Conservation (phyloP, 2,888 invertebrate genomes). For the Drosophila kambysellisi region DNA sequence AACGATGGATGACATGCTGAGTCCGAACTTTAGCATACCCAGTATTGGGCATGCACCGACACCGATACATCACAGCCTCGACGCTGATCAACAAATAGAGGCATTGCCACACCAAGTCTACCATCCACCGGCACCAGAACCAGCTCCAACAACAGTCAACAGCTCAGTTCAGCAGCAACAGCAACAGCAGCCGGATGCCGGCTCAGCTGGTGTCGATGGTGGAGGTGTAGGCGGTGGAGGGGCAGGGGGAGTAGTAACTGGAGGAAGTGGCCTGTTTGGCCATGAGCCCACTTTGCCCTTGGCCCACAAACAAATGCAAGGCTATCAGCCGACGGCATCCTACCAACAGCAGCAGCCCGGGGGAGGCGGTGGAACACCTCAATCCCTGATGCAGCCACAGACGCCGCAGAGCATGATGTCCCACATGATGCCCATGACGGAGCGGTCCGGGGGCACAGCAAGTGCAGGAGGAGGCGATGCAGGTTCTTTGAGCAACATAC, state of each 20-base stretch:
- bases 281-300: slow-evolving; percentile 84
- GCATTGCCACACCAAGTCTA: slow-evolving; percentile 91
- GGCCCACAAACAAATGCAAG: slow-evolving; percentile 90
- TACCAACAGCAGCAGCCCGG: slow-evolving; percentile 68
- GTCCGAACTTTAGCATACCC: slow-evolving; percentile 95
- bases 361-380: slow-evolving; percentile 87
- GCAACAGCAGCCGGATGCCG: slow-evolving; percentile 56
- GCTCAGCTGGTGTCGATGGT: slow-evolving; percentile 39
- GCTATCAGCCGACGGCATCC: slow-evolving; percentile 88
- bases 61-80: slow-evolving; percentile 92
- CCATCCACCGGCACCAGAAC: slow-evolving; percentile 89
- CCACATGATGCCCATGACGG: slow-evolving; percentile 89
- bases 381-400: slow-evolving; percentile 95
- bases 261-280: slow-evolving; percentile 59
- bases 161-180: slow-evolving; percentile 35
- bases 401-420: slow-evolving; percentile 96
- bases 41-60: slow-evolving; percentile 90
- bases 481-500: slow-evolving; percentile 82
- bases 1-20: slow-evolving; percentile 95
- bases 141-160: slow-evolving; percentile 61
- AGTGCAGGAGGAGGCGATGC: slow-evolving; percentile 44
- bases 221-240: slow-evolving; percentile 55
- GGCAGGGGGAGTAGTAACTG: slow-evolving; percentile 25
- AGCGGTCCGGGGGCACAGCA: slow-evolving; percentile 51
- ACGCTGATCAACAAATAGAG: slow-evolving; percentile 94